Evolutionary conservation across 92 coral and sea anemone species (phyloP).

Genomic region (Anthopleura xanthogrammica): DNA sequence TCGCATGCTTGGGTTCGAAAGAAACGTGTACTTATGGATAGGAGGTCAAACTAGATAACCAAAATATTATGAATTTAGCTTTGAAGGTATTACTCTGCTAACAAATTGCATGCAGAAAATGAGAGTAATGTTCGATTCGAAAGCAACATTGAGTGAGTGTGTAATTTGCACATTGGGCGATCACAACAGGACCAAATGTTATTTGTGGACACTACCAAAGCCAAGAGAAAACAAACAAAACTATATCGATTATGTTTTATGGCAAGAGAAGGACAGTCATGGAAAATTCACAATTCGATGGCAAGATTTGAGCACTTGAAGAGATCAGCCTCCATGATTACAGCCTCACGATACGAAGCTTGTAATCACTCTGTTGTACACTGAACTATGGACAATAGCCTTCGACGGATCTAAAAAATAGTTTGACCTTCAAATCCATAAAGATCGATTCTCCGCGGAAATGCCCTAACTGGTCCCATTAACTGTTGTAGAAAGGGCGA

Average conservation of each 20-base stretch:
- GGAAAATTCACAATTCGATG: background rate
- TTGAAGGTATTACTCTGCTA: background rate
- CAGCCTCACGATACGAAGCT: constrained; percentile 15
- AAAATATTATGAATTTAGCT: background rate
- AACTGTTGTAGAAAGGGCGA: constrained; percentile 17
- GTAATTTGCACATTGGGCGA: constrained; percentile 16
- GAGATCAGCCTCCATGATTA: constrained; percentile 17
- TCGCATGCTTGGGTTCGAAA: background rate
- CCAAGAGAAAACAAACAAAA: constrained; percentile 49
- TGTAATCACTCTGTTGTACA: constrained; percentile 12
- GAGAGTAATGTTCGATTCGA: background rate
- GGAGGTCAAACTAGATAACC: constrained; percentile 30
- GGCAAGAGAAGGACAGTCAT: background rate
- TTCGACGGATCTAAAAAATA: constrained; percentile 19
- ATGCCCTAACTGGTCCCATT: constrained; percentile 23
- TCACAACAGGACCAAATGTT: constrained; percentile 18
- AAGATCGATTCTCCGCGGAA: constrained; percentile 34
- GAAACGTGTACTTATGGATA: background rate
- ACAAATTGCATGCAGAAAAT: background rate
- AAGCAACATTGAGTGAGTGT: background rate
- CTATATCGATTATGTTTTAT: constrained; percentile 1
- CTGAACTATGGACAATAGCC: constrained; percentile 18
- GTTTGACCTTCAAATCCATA: constrained; percentile 29
- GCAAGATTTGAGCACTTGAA: constrained; percentile 5
- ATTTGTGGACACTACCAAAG: constrained; percentile 34